Evolutionary conservation across 2,113 vertebrate genomes (phyloP).

Genomic region (Pteropus alecto): DNA sequence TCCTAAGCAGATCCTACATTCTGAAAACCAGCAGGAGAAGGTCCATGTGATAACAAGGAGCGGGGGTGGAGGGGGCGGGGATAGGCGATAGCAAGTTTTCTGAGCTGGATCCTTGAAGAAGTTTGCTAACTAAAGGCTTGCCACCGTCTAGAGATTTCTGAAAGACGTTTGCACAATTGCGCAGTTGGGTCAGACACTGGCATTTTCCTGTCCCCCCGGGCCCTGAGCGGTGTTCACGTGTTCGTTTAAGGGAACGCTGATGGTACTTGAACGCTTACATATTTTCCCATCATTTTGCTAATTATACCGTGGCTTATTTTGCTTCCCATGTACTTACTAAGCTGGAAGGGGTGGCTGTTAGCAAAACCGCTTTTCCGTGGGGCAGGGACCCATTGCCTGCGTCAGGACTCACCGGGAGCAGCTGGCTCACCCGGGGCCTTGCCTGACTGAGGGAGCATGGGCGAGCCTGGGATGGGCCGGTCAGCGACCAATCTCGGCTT

Average conservation of each 20-base stretch:
- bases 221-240: not conserved
- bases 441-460: not conserved
- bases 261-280: not conserved
- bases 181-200: fast-evolving
- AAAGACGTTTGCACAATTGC: not conserved
- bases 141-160: not conserved
- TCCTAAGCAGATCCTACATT: not conserved
- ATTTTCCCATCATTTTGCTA: slow-evolving; percentile 30
- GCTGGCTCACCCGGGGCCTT: fast-evolving
- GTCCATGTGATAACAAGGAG: not conserved
- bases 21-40: not conserved
- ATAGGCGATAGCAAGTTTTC: not conserved
- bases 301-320: not conserved
- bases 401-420: not conserved
- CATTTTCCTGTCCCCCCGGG: not conserved
- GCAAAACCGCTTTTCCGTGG: not conserved
- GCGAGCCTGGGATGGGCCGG: not conserved
- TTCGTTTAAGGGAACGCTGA: not conserved
- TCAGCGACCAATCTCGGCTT: not conserved
- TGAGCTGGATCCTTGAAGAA: not conserved
- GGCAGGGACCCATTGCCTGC: not conserved
- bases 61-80: not conserved
- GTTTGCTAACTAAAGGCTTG: not conserved
- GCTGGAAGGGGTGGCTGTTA: not conserved
- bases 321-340: not conserved